These are phyloP conservation scores for Romanogobio albipinnatus DNA, from an alignment of 2,113 vertebrate genomes.

Conservation along the genomic window DNA sequence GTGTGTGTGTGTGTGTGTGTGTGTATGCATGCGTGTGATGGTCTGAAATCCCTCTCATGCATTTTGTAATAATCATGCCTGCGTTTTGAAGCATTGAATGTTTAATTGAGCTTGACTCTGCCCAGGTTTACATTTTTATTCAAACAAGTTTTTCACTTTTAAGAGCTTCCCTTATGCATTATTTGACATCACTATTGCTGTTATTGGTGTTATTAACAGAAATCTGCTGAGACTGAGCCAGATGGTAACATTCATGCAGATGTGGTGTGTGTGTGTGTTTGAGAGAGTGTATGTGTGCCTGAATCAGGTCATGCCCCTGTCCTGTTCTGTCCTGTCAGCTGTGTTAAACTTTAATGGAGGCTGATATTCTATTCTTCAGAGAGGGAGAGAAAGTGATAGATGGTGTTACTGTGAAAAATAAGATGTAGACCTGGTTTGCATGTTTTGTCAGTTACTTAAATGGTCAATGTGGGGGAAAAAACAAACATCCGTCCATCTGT, in stretches of 20 bases:
- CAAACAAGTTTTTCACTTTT: neutral
- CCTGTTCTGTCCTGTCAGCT: conserved; percentile 6
- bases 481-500: neutral
- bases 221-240: conserved; percentile 15
- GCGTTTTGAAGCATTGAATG: conserved; percentile 39
- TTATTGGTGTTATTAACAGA: neutral
- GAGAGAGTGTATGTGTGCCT: neutral
- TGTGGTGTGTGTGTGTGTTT: conserved; percentile 1
- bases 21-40: neutral
- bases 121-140: conserved; percentile 10
- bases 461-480: neutral
- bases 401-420: conserved; percentile 52
- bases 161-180: neutral
- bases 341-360: conserved; percentile 50
- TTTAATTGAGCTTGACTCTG: conserved; percentile 26
- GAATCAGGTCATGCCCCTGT: conserved; percentile 21
- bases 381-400: conserved; percentile 25
- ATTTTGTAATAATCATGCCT: conserved; percentile 17
- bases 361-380: conserved; percentile 50
- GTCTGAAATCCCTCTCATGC: conserved; percentile 5
- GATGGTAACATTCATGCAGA: neutral
- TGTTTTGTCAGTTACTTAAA: conserved; percentile 38
- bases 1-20: neutral
- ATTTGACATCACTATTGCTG: conserved; percentile 4
- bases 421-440: conserved; percentile 38